phyloP scores from a whole-genome alignment of 2,797 vertebrate species.

The Chelon labrosus region DNA sequence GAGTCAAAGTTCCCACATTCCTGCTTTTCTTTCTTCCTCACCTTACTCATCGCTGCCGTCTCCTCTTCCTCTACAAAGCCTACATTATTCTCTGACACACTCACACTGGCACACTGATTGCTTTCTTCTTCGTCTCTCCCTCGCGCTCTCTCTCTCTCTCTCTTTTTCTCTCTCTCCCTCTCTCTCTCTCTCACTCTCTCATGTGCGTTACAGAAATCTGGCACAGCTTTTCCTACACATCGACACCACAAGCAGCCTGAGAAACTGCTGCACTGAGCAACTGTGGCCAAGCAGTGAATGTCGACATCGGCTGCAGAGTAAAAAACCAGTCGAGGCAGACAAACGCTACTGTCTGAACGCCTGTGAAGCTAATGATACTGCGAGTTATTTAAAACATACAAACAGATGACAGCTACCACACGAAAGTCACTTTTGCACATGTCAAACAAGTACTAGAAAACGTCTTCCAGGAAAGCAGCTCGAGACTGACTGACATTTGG shows the following conservation, averaged over 20 bases:
- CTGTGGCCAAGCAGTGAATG: slow-evolving; percentile 9
- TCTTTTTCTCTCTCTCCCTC: slow-evolving; percentile 8
- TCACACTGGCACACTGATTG: slow-evolving; percentile 11
- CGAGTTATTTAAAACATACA: slow-evolving; percentile 26
- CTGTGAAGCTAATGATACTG: slow-evolving; percentile 24
- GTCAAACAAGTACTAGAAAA: slow-evolving; percentile 17
- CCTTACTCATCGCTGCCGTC: slow-evolving; percentile 47
- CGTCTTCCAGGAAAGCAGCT: slow-evolving; percentile 17
- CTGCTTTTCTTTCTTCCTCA: slow-evolving; percentile 37
- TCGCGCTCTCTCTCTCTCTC: slow-evolving; percentile 12
- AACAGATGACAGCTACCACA: slow-evolving; percentile 16
- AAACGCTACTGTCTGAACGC: slow-evolving; percentile 10
- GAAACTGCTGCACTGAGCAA: slow-evolving; percentile 31
- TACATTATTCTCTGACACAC: slow-evolving; percentile 47
- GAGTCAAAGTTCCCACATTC: slow-evolving; percentile 28
- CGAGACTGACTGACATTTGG: slow-evolving; percentile 12
- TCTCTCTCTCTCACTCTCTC: slow-evolving; percentile 13
- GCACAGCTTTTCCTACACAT: slow-evolving; percentile 34
- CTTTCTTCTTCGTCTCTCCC: slow-evolving; percentile 26
- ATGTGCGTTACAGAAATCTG: slow-evolving; percentile 34
- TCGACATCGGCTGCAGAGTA: slow-evolving; percentile 4
- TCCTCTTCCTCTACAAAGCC: slow-evolving; percentile 42
- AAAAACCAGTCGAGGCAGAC: slow-evolving; percentile 4
- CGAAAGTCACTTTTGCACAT: slow-evolving; percentile 4
- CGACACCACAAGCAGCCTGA: slow-evolving; percentile 32